Evolutionary conservation across 2,888 invertebrate genomes (phyloP).

Genomic region (Orthosia incerta): DNA sequence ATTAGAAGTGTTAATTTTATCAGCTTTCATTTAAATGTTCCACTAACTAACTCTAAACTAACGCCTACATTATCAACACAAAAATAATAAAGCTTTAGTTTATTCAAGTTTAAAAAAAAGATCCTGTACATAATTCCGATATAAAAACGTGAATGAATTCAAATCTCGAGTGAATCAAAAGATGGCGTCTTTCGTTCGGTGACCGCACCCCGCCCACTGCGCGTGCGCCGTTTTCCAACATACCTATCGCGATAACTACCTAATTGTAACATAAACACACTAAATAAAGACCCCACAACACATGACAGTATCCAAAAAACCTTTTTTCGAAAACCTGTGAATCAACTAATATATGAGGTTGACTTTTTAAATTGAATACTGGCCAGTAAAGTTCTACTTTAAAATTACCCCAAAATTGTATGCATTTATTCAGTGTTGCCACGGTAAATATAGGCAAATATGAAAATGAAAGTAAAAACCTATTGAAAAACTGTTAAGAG

Average conservation of each 20-base stretch:
- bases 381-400: slow-evolving; percentile 11
- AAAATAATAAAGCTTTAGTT: slow-evolving; percentile 1
- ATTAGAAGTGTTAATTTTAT: not conserved
- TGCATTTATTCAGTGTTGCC: slow-evolving; percentile 41
- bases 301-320: slow-evolving; percentile 32
- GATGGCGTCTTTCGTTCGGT: slow-evolving; percentile 65
- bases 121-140: slow-evolving; percentile 40
- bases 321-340: slow-evolving; percentile 40
- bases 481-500: slow-evolving; percentile 55
- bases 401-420: slow-evolving; percentile 45
- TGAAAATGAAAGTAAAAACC: slow-evolving; percentile 57
- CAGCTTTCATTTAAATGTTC: not conserved
- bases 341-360: slow-evolving; percentile 46
- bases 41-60: too few species aligned
- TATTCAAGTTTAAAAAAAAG: slow-evolving; percentile 13
- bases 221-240: slow-evolving; percentile 48
- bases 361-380: slow-evolving; percentile 24
- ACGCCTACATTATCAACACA: not conserved
- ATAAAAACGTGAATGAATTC: slow-evolving; percentile 65
- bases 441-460: slow-evolving; percentile 51
- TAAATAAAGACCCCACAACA: slow-evolving; percentile 65
- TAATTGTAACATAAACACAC: slow-evolving; percentile 67
- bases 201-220: slow-evolving; percentile 68
- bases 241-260: slow-evolving; percentile 65
- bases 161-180: slow-evolving; percentile 64